phyloP scores from a whole-genome alignment of 2,113 vertebrate genomes.

The Megaceryle torquata region DNA sequence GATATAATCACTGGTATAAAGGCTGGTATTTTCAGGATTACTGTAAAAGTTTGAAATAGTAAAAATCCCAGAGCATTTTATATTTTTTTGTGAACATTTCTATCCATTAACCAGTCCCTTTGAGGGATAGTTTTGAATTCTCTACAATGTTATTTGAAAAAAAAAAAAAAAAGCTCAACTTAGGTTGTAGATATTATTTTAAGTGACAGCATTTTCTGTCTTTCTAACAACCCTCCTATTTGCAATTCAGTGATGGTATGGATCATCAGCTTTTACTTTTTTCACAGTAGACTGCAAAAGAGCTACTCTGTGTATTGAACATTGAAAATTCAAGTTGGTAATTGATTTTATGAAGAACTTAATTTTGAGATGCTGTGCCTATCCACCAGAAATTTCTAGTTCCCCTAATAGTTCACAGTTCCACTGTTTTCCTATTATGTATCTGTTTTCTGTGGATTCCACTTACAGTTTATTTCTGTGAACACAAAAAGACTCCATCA shows the following conservation, averaged over 20 bases:
- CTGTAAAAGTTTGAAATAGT: neutral
- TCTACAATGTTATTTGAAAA: neutral
- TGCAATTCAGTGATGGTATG: constrained; percentile 34
- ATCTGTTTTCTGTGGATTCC: neutral
- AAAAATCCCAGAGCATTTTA: neutral
- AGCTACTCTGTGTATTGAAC: constrained; percentile 43
- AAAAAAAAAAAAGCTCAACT: neutral
- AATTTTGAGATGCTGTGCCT: constrained; percentile 25
- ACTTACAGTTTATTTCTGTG: constrained; percentile 1
- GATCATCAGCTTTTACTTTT: constrained; percentile 67
- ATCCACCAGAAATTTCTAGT: constrained; percentile 39
- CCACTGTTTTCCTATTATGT: neutral
- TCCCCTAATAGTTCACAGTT: constrained; percentile 19
- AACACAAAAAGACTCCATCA: neutral
- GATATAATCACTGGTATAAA: neutral
- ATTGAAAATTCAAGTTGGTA: constrained; percentile 39
- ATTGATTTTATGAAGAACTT: constrained; percentile 39
- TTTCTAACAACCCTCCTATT: constrained; percentile 36
- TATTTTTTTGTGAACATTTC: neutral
- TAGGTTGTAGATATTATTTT: constrained; percentile 24
- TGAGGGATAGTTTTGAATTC: neutral
- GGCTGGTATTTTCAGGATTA: neutral
- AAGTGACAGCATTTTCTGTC: constrained; percentile 15
- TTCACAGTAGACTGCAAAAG: constrained; percentile 55
- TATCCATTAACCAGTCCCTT: neutral